Evolutionary conservation across 2,113 vertebrate species (phyloP).

Genomic region (Corythaeola cristata): DNA sequence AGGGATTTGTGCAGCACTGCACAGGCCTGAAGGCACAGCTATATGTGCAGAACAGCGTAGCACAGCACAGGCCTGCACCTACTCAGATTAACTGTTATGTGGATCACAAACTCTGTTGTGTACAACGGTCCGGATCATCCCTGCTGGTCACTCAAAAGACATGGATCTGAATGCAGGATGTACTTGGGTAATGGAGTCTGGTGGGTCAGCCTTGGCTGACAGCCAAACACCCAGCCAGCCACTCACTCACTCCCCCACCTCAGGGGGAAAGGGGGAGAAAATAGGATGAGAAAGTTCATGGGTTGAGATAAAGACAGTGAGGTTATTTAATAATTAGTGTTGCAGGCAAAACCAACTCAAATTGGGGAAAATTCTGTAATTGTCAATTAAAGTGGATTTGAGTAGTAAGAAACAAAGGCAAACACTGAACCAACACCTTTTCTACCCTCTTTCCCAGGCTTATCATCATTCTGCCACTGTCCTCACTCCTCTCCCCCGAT

Average conservation of each 20-base stretch:
- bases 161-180: neutral
- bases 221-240: neutral
- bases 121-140: fast-evolving
- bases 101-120: neutral
- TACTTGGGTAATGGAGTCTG: neutral
- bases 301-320: neutral
- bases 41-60: neutral
- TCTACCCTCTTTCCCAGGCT: neutral
- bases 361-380: neutral
- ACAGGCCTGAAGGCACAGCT: neutral
- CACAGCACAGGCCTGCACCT: neutral
- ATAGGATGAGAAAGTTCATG: neutral
- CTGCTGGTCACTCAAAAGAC: neutral
- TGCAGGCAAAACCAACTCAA: fast-evolving
- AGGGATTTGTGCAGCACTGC: no score
- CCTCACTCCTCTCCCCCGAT: neutral
- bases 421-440: neutral
- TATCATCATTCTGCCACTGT: neutral
- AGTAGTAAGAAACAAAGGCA: neutral
- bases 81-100: neutral
- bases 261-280: neutral
- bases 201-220: neutral
- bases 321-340: neutral
- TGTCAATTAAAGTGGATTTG: neutral
- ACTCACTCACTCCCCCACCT: neutral